Evolutionary conservation across 2,888 invertebrate genomes (phyloP), one percentile per base, ranked within the genome.

Genomic region (Plebejus argus): DNA sequence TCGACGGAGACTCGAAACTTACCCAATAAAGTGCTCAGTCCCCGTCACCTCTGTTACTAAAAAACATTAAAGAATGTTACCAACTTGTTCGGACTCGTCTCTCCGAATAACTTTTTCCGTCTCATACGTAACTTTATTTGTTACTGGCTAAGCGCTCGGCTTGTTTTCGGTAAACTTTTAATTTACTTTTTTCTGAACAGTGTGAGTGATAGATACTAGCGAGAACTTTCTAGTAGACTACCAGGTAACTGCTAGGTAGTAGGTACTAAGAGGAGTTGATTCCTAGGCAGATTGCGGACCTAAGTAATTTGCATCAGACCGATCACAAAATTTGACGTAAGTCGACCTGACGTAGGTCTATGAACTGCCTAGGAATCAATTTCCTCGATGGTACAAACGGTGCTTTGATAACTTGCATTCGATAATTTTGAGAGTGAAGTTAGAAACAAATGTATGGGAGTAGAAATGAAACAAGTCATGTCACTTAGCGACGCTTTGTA

Each of bases 51-150:
- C 49, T 53, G 53, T 74, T 53, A 28, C 74, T 53, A 33, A 74
- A 74, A 74, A 49, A 74, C 74, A 74, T 74, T 74, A 33, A 74
- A 53, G 72, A 72, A 72, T 49, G 72, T 72, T 74, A 49, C 45
- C 74, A 74, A 74, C 53, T 74, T 49, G 74, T 18, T 28, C 49
- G 49, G 28, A 74, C 74, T 53, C 49, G 74, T 74, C 74, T 53
- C 28, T 45, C 74, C 74, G 7, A 53, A 53, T 74, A 74, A 74
- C 71, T 39, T 71, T 39, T 18, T 39, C 71, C 71, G 71, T 71
- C 66, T 71, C 71, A 71, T 71, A 71, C 71, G 39, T 35, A 39
- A 39, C 71, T 71, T 71, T 71, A 71, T 71, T 71, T 71, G 71
- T 39, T 33, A 39, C 71, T 39, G 71, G 28, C 61, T 66, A 33